Evolutionary conservation across 2,888 invertebrate species (phyloP).

Genomic region (Diaperis boleti): DNA sequence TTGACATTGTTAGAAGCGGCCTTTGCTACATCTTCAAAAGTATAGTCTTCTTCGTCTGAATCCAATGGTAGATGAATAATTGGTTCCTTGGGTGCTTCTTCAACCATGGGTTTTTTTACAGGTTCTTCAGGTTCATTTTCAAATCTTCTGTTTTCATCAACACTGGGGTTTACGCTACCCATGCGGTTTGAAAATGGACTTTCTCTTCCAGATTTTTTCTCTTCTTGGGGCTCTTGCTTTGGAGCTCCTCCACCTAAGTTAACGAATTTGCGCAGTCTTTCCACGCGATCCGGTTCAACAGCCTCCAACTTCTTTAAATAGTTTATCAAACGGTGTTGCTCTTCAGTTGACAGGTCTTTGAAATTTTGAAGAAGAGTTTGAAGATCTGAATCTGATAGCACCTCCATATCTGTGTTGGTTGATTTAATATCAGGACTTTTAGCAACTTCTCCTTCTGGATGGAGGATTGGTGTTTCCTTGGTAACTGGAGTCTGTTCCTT

Average conservation of each 20-base stretch:
- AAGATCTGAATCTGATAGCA: conserved; percentile 82
- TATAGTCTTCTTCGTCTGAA: conserved; percentile 84
- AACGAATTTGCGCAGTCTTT: conserved; percentile 81
- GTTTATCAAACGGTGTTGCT: conserved; percentile 85
- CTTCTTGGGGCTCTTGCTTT: conserved; percentile 51
- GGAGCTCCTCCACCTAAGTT: conserved; percentile 69
- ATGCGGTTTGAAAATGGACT: conserved; percentile 68
- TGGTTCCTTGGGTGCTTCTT: conserved; percentile 55
- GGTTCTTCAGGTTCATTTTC: conserved; percentile 46
- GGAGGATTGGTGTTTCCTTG: conserved; percentile 26
- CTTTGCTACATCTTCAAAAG: conserved; percentile 85
- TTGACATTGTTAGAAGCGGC: conserved; percentile 81
- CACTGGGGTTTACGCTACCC: conserved; percentile 64
- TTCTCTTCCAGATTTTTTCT: conserved; percentile 50
- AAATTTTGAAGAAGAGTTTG: conserved; percentile 85
- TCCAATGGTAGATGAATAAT: conserved; percentile 66
- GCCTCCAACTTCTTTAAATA: conserved; percentile 86
- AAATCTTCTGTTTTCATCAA: conserved; percentile 48
- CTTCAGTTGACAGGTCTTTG: conserved; percentile 83
- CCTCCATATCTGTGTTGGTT: conserved; percentile 70
- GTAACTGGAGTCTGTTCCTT: conserved; percentile 17
- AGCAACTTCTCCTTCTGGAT: not conserved
- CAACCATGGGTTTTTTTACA: conserved; percentile 26
- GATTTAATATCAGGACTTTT: conserved; percentile 39
- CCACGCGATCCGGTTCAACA: conserved; percentile 82